phyloP scores from a whole-genome alignment of 2,888 invertebrate genomes.

The Gasteruption jaculator region DNA sequence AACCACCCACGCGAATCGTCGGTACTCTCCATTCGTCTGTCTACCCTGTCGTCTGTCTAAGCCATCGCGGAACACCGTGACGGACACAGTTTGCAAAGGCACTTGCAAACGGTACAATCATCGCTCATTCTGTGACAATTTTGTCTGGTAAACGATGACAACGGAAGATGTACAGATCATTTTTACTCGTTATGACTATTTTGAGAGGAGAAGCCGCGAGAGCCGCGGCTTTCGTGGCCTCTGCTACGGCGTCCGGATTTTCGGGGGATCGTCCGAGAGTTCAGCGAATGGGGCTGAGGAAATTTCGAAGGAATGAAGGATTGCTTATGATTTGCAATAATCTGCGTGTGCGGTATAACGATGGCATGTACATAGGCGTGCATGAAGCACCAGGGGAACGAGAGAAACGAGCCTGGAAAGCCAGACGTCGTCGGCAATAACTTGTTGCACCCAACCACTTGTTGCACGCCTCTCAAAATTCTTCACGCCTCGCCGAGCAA shows the following conservation, averaged over 20 bases:
- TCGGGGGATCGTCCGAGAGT: too few species aligned
- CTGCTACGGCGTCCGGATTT: too few species aligned
- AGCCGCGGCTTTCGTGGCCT: too few species aligned
- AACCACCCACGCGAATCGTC: conserved; percentile 33
- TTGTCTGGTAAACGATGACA: too few species aligned
- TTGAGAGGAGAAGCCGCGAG: too few species aligned
- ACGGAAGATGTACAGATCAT: too few species aligned
- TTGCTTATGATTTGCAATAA: too few species aligned
- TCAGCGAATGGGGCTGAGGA: too few species aligned
- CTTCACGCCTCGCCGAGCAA: conserved; percentile 42
- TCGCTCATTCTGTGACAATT: conserved; percentile 26
- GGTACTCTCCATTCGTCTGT: conserved; percentile 32
- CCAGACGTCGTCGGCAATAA: conserved; percentile 37
- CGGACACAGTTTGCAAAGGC: conserved; percentile 30
- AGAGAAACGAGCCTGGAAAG: conserved; percentile 28
- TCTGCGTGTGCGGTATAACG: too few species aligned
- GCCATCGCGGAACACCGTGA: conserved; percentile 32
- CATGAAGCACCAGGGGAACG: conserved; percentile 8
- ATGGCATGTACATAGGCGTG: too few species aligned
- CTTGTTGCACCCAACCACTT: conserved; percentile 47
- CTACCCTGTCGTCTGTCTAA: conserved; percentile 28
- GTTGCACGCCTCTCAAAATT: conserved; percentile 46
- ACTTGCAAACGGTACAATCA: conserved; percentile 37
- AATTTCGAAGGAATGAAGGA: too few species aligned
- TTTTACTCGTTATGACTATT: too few species aligned